These are phyloP conservation scores for Monodelphis domestica DNA, from an alignment of 2,797 vertebrate species.

Conservation along the genomic window DNA sequence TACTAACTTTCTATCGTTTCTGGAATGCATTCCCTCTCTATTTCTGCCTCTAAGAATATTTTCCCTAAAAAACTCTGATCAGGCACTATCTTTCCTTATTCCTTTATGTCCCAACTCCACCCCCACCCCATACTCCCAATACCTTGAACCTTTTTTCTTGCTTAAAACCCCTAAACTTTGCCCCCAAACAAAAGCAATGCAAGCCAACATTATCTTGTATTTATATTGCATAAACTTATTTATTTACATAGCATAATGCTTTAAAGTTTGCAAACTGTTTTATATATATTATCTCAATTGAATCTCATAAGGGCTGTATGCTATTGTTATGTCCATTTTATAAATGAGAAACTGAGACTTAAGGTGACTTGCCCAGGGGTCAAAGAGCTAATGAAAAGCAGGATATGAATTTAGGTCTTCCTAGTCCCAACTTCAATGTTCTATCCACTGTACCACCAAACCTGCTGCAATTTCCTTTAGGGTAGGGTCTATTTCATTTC, in stretches of 20 bases:
- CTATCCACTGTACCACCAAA: background rate
- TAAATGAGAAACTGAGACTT: background rate
- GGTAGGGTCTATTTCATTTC: background rate
- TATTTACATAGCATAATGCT: background rate
- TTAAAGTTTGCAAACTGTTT: no score
- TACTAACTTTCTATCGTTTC: background rate
- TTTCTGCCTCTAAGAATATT: background rate
- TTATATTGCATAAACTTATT: background rate
- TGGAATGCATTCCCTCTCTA: background rate
- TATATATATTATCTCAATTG: background rate
- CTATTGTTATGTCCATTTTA: background rate
- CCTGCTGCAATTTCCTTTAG: background rate
- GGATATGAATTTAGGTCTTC: background rate
- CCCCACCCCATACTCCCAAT: no score
- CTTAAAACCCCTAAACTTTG: background rate
- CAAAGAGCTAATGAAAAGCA: background rate
- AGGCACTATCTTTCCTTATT: background rate
- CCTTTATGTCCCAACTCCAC: background rate
- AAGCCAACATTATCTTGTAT: background rate
- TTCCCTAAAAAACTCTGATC: background rate
- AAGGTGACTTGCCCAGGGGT: background rate
- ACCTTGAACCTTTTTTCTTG: background rate
- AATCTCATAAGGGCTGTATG: background rate
- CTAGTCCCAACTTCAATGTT: background rate
- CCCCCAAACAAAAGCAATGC: background rate